phyloP scores from a whole-genome alignment of 2,797 vertebrate species.

The Anguilla megastoma region DNA sequence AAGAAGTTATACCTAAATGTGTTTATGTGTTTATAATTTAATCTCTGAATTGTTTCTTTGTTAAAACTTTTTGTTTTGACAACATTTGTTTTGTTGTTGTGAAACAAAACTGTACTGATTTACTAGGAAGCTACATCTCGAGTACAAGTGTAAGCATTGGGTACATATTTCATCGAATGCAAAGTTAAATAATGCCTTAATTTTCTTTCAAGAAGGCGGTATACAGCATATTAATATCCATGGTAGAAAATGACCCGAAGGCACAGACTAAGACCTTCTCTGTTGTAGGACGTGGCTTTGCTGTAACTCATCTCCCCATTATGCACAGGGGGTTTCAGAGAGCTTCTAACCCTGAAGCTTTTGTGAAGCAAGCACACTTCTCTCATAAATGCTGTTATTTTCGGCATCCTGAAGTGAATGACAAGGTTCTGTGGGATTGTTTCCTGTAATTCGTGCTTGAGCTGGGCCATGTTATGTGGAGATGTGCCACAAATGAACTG shows the following conservation, averaged over 20 bases:
- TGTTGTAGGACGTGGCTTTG: not conserved
- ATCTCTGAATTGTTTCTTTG: not conserved
- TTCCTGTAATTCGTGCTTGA: not conserved
- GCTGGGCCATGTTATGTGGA: not conserved
- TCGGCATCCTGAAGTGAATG: not conserved
- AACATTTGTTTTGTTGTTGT: not conserved
- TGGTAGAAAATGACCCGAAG: not conserved
- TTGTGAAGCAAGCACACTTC: not conserved
- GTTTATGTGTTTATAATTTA: not conserved
- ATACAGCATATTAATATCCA: not conserved
- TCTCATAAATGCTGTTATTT: not conserved
- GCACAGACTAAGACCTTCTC: not conserved
- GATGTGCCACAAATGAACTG: conserved; percentile 6
- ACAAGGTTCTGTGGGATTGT: not conserved
- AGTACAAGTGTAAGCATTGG: not conserved
- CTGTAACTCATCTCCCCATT: not conserved
- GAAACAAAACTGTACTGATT: not conserved
- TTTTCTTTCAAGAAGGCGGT: not conserved
- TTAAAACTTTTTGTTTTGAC: not conserved
- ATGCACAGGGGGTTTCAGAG: not conserved
- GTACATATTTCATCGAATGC: not conserved
- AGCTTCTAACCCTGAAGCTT: not conserved
- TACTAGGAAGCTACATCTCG: not conserved
- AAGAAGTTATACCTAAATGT: not conserved
- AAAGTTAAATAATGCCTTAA: not conserved